phyloP scores from a whole-genome alignment of 2,888 invertebrate genomes.

The Drosophila ochracea region DNA sequence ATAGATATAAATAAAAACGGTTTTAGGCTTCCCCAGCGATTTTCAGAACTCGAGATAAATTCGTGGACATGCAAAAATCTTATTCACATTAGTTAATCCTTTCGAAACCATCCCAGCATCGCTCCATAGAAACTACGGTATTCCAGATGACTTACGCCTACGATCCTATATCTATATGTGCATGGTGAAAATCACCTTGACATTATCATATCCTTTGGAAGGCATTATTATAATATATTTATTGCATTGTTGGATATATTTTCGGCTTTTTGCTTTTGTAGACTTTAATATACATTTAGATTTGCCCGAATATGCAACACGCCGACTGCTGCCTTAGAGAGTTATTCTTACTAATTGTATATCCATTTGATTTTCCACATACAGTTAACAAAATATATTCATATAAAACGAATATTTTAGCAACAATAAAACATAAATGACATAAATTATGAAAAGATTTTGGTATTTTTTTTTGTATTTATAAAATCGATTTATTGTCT shows the following conservation, averaged over 20 bases:
- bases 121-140: not conserved
- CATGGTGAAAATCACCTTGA: not conserved
- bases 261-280: not conserved
- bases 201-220: not conserved
- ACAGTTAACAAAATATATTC: not conserved
- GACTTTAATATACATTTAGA: not conserved
- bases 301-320: not conserved
- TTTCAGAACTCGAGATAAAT: not conserved
- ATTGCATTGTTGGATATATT: not conserved
- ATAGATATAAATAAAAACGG: not conserved
- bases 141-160: not conserved
- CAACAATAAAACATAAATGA: not conserved
- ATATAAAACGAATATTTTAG: not conserved
- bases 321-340: not conserved
- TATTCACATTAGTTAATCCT: not conserved
- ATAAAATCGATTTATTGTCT: not conserved
- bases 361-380: not conserved
- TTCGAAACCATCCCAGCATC: not conserved
- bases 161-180: not conserved
- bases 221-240: not conserved
- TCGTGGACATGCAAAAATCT: not conserved
- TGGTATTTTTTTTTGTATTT: not conserved
- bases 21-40: not conserved
- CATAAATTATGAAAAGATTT: not conserved
- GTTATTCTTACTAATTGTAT: not conserved